Base-by-base conservation (phyloP, 2,888 invertebrate genomes). In the Arrhopalites spinosus region DNA sequence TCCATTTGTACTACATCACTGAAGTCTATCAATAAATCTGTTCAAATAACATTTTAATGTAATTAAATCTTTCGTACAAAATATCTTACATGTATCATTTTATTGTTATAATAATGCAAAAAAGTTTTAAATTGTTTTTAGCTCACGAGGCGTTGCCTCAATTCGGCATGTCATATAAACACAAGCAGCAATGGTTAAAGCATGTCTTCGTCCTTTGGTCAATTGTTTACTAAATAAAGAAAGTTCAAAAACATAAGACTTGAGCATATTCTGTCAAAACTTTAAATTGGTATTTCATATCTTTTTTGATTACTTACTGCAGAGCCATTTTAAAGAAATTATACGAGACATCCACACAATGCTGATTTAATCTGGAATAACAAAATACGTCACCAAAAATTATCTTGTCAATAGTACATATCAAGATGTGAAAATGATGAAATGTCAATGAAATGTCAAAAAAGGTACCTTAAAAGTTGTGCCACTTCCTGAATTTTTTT, bases 1-100 rank as follows among this genome's bases (percentile, higher is more conserved):
- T 96, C 96, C 83, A 97, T 95, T 88, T 97, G 93, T 43, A 96
- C 90, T n/a, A 96, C 92, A 87, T 98, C 98, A 87, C 97, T 97
- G 80, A 98, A 96, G 86, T 99, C 98, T 84, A 99, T 93, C 72
- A 98, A 88, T 86, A 98, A 90, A 90, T 97, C 93, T 94, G 85
- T 77, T 83, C 83, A 36, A 68, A 64, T 63, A 72, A 70, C 56
- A 64, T 70, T 53, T n/a, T n/a, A n/a, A n/a, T n/a, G n/a, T n/a
- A n/a, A n/a, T n/a, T n/a, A n/a, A n/a, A n/a, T n/a, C n/a, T n/a
- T n/a, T n/a, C n/a, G n/a, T n/a, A n/a, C n/a, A n/a, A n/a, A n/a
- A n/a, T n/a, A n/a, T n/a, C n/a, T n/a, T n/a, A n/a, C n/a, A n/a
- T n/a, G n/a, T n/a, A n/a, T n/a, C n/a, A 50, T 50, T n/a, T 50